Percentiles rank a stretch among this genome's conserved stretches.
Evolutionary conservation across 2,888 invertebrate species (phyloP).

Genomic region (Zonitis immaculata): DNA sequence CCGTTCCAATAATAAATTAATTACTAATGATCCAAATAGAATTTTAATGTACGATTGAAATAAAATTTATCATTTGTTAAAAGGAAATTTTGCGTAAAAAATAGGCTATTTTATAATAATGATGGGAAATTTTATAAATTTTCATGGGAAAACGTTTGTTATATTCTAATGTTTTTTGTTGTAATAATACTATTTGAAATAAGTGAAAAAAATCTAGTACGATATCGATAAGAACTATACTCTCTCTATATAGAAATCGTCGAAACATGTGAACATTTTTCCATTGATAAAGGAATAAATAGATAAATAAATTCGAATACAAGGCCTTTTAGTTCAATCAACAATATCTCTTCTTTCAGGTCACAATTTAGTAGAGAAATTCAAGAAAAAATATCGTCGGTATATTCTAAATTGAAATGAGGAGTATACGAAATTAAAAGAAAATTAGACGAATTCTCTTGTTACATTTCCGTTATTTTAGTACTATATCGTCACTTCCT

Average conservation of each 20-base stretch:
- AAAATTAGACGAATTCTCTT: conserved; percentile 14
- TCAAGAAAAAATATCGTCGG: too few species aligned
- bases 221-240: background rate
- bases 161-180: too few species aligned
- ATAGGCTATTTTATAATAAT: background rate
- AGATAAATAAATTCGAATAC: background rate
- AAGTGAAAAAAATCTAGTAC: background rate
- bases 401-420: background rate
- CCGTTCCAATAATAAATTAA: too few species aligned
- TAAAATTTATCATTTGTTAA: too few species aligned
- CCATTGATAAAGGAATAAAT: background rate
- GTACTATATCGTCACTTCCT: conserved; percentile 17
- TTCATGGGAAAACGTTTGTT: conserved; percentile 1
- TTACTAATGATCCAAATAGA: too few species aligned
- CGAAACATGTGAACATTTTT: background rate
- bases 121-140: background rate
- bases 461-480: conserved; percentile 20
- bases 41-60: too few species aligned
- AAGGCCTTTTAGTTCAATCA: too few species aligned
- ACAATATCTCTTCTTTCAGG: too few species aligned
- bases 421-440: background rate
- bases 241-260: background rate
- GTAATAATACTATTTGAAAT: background rate
- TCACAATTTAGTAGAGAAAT: too few species aligned
- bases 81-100: background rate